Conservation (phyloP, 2,113 vertebrate species). For the Brachyhypopomus gauderio region DNA sequence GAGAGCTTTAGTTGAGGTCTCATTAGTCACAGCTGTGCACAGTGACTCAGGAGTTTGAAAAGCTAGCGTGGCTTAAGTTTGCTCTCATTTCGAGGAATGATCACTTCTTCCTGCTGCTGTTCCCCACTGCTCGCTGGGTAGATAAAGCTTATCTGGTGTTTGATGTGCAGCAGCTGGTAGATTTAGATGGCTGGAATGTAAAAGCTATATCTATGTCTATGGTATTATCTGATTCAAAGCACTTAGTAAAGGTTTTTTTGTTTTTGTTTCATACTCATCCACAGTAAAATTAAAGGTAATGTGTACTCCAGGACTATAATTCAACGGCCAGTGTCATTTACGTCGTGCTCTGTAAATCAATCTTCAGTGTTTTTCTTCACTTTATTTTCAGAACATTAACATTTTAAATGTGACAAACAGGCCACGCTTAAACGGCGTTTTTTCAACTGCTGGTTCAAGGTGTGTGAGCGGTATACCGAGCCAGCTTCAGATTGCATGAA, state of each 20-base stretch:
- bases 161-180: not conserved
- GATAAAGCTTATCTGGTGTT: slow-evolving; percentile 3
- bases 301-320: not conserved
- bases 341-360: not conserved
- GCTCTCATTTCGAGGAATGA: not conserved
- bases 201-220: not conserved
- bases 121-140: not conserved
- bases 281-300: not conserved
- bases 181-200: not conserved
- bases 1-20: no score
- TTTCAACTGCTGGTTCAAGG: no score
- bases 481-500: no score
- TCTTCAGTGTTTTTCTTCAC: not conserved
- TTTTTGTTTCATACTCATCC: not conserved
- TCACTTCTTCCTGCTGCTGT: not conserved
- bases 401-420: no score
- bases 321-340: slow-evolving; percentile 8
- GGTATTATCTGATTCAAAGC: not conserved
- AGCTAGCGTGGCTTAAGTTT: not conserved
- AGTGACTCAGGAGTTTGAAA: no score
- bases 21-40: no score
- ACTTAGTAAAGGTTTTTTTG: not conserved
- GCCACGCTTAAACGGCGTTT: no score
- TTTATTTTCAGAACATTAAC: no score
- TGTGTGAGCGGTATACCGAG: no score